These are phyloP conservation scores for Anorthoa munda DNA, from an alignment of 2,888 invertebrate genomes.

Conservation along the genomic window DNA sequence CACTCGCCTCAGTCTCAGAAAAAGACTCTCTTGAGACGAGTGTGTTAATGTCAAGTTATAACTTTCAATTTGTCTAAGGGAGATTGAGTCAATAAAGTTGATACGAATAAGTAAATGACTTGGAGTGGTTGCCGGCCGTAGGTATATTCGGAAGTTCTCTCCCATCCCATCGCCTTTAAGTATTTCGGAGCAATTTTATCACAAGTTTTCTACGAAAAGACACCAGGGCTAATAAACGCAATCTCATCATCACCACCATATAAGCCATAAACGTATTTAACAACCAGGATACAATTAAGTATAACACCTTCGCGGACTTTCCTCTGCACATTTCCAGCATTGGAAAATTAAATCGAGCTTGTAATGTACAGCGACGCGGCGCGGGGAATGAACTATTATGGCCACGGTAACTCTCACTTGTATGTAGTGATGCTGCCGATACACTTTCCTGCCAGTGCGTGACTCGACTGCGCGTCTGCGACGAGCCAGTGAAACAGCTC, in stretches of 20 bases:
- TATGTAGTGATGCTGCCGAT: constrained; percentile 85
- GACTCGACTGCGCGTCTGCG: constrained; percentile 77
- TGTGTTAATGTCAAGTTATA: too few relatives aligned
- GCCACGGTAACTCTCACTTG: constrained; percentile 85
- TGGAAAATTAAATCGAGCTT: constrained; percentile 66
- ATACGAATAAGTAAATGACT: too few relatives aligned
- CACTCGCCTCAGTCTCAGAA: too few relatives aligned
- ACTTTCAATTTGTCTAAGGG: too few relatives aligned
- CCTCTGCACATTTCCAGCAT: constrained; percentile 55
- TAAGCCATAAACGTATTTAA: constrained; percentile 2
- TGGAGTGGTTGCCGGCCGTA: too few relatives aligned
- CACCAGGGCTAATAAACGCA: neutral
- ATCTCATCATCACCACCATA: constrained; percentile 24
- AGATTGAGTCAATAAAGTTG: too few relatives aligned
- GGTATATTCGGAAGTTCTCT: too few relatives aligned
- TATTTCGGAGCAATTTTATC: neutral
- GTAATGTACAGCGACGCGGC: constrained; percentile 55
- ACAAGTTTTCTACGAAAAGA: neutral
- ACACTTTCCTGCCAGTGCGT: constrained; percentile 88
- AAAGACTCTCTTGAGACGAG: too few relatives aligned
- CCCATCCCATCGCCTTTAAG: too few relatives aligned
- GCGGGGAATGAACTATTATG: constrained; percentile 87
- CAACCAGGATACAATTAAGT: constrained; percentile 44
- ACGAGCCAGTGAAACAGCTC: constrained; percentile 66
- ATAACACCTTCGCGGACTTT: constrained; percentile 43